Conservation (phyloP, 1,140 invertebrate species). For the Eulimnadia texana region DNA sequence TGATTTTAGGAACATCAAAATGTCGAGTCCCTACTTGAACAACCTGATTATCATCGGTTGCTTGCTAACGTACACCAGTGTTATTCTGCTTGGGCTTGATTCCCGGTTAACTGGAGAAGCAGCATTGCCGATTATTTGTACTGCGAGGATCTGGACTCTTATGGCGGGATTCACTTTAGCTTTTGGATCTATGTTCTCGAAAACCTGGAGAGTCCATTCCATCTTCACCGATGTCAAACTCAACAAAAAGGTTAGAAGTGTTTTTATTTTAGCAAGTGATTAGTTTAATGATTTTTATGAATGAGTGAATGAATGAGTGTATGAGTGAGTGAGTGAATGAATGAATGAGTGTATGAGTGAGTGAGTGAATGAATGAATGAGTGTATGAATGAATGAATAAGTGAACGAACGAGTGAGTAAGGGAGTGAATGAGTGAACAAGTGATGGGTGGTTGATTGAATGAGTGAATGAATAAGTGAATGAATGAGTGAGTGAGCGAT, state of each 20-base stretch:
- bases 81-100: slow-evolving; percentile 91
- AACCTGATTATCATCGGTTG: slow-evolving; percentile 97
- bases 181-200: slow-evolving; percentile 99
- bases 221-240: slow-evolving; percentile 96
- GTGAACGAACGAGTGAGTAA: too few species aligned
- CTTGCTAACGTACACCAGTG: slow-evolving; percentile 90
- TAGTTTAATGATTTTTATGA: too few species aligned
- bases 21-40: slow-evolving; percentile 97
- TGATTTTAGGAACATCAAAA: slow-evolving; percentile 82
- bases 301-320: too few species aligned
- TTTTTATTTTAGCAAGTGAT: too few species aligned
- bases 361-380: too few species aligned
- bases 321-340: too few species aligned
- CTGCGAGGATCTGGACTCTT: slow-evolving; percentile 87
- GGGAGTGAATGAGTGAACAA: too few species aligned
- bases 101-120: slow-evolving; percentile 68
- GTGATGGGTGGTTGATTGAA: too few species aligned
- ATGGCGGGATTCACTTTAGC: slow-evolving; percentile 98
- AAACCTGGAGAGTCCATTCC: slow-evolving; percentile 95
- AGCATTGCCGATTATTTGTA: slow-evolving; percentile 86
- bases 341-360: too few species aligned
- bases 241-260: slow-evolving; percentile 64
- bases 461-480: too few species aligned
- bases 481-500: too few species aligned
- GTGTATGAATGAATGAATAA: too few species aligned